These are phyloP conservation scores for Nymphalis urticae DNA, from an alignment of 2,888 invertebrate species.

Conservation along the genomic window DNA sequence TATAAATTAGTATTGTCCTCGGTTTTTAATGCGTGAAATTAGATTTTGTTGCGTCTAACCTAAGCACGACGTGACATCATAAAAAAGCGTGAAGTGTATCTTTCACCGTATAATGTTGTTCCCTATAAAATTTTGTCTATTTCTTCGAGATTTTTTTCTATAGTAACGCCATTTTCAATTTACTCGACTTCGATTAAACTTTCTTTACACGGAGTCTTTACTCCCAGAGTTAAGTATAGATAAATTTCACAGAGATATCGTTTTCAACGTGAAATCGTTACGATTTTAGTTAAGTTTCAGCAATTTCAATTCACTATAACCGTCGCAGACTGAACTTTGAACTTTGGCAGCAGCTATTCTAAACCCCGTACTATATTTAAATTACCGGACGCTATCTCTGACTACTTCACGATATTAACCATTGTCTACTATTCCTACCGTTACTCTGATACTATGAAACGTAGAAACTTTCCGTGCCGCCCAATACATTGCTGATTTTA, in stretches of 20 bases:
- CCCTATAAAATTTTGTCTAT: too few relatives aligned
- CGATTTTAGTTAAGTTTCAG: slow-evolving; percentile 26
- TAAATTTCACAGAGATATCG: not conserved
- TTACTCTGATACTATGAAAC: slow-evolving; percentile 30
- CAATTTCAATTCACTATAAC: slow-evolving; percentile 23
- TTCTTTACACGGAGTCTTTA: too few relatives aligned
- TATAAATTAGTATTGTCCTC: too few relatives aligned
- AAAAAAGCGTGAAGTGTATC: too few relatives aligned
- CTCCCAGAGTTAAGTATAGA: not conserved
- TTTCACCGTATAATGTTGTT: too few relatives aligned
- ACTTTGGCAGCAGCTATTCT: slow-evolving; percentile 41
- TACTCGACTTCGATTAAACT: too few relatives aligned
- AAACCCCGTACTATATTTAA: slow-evolving; percentile 52
- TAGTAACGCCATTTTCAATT: too few relatives aligned
- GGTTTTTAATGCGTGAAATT: too few relatives aligned
- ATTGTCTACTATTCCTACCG: slow-evolving; percentile 31
- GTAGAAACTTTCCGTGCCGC: slow-evolving; percentile 29
- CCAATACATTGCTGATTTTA: slow-evolving; percentile 28
- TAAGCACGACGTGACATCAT: too few relatives aligned
- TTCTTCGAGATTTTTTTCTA: too few relatives aligned
- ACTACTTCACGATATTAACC: slow-evolving; percentile 40
- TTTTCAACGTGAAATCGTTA: slow-evolving; percentile 1
- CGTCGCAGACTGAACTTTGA: slow-evolving; percentile 38
- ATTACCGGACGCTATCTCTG: slow-evolving; percentile 47
- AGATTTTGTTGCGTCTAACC: too few relatives aligned